Evolutionary conservation across 53 echinoderm and acorn worm genomes (phyloP).

Genomic region (Echinometra lucunter): DNA sequence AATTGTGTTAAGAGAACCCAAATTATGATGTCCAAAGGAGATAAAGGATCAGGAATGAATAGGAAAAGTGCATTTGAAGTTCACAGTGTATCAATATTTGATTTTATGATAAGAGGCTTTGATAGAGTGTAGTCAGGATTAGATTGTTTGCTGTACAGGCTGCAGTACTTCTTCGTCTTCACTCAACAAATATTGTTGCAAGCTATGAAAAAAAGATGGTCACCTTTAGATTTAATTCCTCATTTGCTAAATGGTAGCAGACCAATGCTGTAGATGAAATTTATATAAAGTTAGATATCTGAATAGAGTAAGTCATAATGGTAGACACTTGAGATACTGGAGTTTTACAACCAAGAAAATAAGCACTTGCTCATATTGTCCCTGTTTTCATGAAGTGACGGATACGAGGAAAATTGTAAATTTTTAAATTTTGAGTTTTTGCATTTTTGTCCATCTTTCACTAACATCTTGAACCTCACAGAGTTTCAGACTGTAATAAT

Average conservation of each 20-base stretch:
- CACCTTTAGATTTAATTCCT: neutral
- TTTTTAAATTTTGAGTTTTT: too few relatives aligned
- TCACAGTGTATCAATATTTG: constrained; percentile 45
- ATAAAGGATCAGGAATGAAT: neutral
- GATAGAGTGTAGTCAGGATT: constrained; percentile 8
- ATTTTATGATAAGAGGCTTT: constrained; percentile 55
- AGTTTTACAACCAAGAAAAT: neutral
- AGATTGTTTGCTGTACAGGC: constrained; percentile 29
- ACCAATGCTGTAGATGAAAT: neutral
- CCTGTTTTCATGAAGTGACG: too few relatives aligned
- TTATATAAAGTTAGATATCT: neutral
- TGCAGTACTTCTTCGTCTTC: constrained; percentile 2
- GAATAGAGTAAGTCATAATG: neutral
- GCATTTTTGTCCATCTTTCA: too few relatives aligned
- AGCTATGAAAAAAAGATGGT: constrained; percentile 8
- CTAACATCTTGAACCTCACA: too few relatives aligned
- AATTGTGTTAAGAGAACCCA: constrained; percentile 8
- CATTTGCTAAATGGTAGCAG: neutral
- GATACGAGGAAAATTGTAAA: too few relatives aligned
- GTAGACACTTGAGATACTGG: neutral
- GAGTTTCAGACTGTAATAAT: too few relatives aligned
- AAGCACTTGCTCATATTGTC: neutral
- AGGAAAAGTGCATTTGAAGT: constrained; percentile 44
- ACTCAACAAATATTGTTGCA: neutral
- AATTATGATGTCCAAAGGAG: neutral